Conservation (phyloP, 2,113 vertebrate species). For the Bubo blakistoni region DNA sequence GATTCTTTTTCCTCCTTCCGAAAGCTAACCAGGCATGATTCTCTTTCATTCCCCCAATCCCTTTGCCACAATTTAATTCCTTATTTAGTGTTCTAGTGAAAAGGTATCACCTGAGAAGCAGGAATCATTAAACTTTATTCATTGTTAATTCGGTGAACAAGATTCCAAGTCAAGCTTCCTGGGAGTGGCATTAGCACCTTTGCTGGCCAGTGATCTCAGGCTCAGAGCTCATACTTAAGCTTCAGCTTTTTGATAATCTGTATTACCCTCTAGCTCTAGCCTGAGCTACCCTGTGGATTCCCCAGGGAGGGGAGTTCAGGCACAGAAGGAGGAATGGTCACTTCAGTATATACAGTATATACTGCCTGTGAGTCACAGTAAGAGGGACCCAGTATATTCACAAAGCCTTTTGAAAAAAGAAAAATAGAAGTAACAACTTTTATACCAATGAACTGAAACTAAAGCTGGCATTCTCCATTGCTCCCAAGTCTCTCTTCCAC, state of each 20-base stretch:
- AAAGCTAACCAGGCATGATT: slow-evolving; percentile 6
- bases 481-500: neutral
- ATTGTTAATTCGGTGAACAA: neutral
- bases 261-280: neutral
- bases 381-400: neutral
- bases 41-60: neutral
- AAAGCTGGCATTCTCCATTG: neutral
- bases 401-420: neutral
- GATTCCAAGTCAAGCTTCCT: neutral
- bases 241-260: neutral
- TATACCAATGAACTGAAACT: neutral
- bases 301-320: neutral
- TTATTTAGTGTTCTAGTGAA: neutral
- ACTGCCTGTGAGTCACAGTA: neutral
- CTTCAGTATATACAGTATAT: neutral
- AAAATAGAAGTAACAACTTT: neutral
- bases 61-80: neutral
- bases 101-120: neutral
- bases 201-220: neutral
- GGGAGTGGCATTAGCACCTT: neutral
- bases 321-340: neutral
- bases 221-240: neutral
- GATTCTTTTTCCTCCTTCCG: neutral
- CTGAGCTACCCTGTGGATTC: neutral
- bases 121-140: neutral